Evolutionary conservation across 2,113 vertebrate species (phyloP).

Genomic region (Proteles cristata): DNA sequence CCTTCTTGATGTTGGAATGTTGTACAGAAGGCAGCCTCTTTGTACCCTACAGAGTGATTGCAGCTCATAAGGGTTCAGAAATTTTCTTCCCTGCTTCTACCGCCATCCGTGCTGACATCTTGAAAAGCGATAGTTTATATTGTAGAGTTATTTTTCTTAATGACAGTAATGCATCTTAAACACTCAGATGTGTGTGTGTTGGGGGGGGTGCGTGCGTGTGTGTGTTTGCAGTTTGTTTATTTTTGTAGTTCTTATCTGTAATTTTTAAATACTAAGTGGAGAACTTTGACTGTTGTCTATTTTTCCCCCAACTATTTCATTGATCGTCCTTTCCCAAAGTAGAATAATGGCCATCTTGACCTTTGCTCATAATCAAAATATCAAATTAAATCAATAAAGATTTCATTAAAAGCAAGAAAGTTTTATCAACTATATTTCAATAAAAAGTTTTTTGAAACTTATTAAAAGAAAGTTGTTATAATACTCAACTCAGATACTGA

Average conservation of each 20-base stretch:
- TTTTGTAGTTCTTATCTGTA: neutral
- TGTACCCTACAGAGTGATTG: neutral
- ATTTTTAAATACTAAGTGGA: neutral
- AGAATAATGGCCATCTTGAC: neutral
- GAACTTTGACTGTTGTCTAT: neutral
- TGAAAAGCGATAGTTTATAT: neutral
- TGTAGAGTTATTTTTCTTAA: neutral
- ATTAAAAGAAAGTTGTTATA: neutral
- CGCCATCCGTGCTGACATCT: neutral
- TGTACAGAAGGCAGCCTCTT: neutral
- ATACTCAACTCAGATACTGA: neutral
- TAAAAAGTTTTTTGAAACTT: neutral
- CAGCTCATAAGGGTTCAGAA: neutral
- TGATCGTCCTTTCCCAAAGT: neutral
- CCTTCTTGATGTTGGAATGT: neutral
- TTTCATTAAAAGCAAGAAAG: neutral
- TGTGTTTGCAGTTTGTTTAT: neutral
- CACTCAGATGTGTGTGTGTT: neutral
- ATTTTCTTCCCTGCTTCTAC: neutral
- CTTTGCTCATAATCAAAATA: neutral
- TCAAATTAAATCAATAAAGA: neutral
- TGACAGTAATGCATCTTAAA: neutral
- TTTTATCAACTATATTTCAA: neutral
- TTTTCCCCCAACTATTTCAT: neutral
- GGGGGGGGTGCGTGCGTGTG: no score